Evolutionary conservation across 64 coral and sea anemone genomes (phyloP), one percentile per base, ranked within the genome.

Genomic region (Astreopora myriophthalma): DNA sequence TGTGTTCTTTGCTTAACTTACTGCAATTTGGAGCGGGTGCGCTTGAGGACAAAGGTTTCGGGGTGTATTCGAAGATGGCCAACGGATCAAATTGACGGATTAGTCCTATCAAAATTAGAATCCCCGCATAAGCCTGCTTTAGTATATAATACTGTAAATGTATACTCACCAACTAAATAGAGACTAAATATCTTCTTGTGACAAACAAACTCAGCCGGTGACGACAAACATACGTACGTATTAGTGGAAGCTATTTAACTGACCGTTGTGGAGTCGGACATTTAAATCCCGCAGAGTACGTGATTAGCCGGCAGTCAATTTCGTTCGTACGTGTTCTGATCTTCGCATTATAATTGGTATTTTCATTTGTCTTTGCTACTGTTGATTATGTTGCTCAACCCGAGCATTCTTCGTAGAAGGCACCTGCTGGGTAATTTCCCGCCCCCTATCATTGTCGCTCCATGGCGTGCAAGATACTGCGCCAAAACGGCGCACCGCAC

Each of bases 301-400:
- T 64, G 61, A 64, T 64, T 64, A 64, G 61, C 61, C 9, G 5
- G 3, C 22, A 4, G 19, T 9, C 6, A 17, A 63, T 22, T 19
- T 55, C 11, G n/a, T 26, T 14, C 19, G 17, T 62, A 65, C 79
- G 79, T 83, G 79, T 24, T 34, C 8, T 58, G 19, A 38, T 16
- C 1, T 6, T 22, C 3, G 31, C 33, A 64, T 83, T 37, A 64
- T 64, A 57, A 23, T 5, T 31, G 31, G 6, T 83, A 24, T 65
- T 83, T 22, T 38, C 58, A 83, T 83, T 83, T 64, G 37, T 83
- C 13, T 64, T 61, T 64, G 61, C 28, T 64, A 83, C 79, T 64
- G 38, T 63, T 34, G 79, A 64, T 83, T 64, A 83, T n/a, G 79
- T 64, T 83, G 32, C 9, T 38, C 30, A 38, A 37, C 33, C 75